Conservation (phyloP, 1,140 invertebrate genomes). For the Apis mellifera region DNA sequence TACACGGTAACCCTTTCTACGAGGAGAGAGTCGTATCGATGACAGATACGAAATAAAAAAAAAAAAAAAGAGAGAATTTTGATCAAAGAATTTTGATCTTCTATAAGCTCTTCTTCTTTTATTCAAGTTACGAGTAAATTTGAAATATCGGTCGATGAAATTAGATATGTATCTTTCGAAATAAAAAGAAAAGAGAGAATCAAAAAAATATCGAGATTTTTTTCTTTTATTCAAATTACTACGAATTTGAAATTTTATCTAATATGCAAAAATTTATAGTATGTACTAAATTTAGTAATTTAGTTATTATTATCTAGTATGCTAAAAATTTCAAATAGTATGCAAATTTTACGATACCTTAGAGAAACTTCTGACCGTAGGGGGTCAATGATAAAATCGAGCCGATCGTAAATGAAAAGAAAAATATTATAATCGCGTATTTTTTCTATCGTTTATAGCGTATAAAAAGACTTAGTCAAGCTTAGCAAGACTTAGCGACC, state of each 20-base stretch:
- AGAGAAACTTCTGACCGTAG: not conserved
- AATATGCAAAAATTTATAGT: no score
- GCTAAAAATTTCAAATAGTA: no score
- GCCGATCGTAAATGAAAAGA: not conserved
- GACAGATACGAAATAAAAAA: not conserved
- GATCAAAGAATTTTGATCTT: not conserved
- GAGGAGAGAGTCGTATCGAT: not conserved
- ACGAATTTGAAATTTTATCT: no score
- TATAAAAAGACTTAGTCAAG: slow-evolving; percentile 22
- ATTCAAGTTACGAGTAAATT: not conserved
- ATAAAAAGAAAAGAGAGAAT: no score
- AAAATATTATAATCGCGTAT: slow-evolving; percentile 1
- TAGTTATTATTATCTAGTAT: no score
- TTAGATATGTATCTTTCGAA: not conserved
- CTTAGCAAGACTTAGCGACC: no score
- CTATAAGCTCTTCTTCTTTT: not conserved
- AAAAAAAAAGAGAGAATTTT: not conserved
- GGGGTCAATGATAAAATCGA: slow-evolving; percentile 9
- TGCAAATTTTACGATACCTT: no score
- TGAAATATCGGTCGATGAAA: not conserved
- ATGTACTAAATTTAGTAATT: no score
- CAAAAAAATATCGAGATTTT: no score
- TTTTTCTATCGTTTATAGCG: slow-evolving; percentile 25
- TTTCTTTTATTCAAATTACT: no score
- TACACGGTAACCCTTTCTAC: not conserved